Percentiles rank a stretch among this genome's conserved stretches.
phyloP scores from a whole-genome alignment of 2,797 vertebrate species.

The Lophius americanus region DNA sequence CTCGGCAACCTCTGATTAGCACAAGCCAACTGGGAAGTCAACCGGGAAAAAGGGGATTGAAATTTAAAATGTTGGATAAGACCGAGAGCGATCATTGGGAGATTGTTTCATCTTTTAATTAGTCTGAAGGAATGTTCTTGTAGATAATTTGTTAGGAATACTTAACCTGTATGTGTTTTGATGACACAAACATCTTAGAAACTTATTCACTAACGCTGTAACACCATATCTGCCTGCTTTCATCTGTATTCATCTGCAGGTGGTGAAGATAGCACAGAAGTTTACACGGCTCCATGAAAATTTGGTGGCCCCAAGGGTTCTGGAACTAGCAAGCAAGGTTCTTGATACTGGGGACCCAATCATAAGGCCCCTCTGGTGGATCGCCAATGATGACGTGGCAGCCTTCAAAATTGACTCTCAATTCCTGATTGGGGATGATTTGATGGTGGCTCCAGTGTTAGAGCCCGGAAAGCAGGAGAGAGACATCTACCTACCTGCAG shows the following conservation, averaged over 20 bases:
- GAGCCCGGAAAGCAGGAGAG: conserved; percentile 92
- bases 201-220: neutral
- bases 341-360: conserved; percentile 90
- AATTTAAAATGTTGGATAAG: neutral
- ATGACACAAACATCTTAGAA: neutral
- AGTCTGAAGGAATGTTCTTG: neutral
- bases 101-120: neutral
- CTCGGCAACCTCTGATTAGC: too few species aligned
- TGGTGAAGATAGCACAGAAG: conserved; percentile 89
- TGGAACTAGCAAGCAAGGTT: conserved; percentile 89
- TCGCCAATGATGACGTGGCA: conserved; percentile 85
- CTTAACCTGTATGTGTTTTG: neutral
- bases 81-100: neutral
- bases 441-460: conserved; percentile 93
- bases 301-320: conserved; percentile 88
- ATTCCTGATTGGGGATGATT: conserved; percentile 93
- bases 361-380: conserved; percentile 96
- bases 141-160: too few species aligned
- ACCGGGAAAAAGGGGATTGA: neutral
- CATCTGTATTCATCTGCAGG: conserved; percentile 54
- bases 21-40: too few species aligned
- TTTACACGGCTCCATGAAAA: conserved; percentile 87
- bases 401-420: conserved; percentile 93
- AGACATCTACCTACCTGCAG: conserved; percentile 92
- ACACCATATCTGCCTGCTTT: neutral